These are phyloP conservation scores for Pseudopleuronectes americanus DNA, from an alignment of 2,797 vertebrate species.

Conservation along the genomic window DNA sequence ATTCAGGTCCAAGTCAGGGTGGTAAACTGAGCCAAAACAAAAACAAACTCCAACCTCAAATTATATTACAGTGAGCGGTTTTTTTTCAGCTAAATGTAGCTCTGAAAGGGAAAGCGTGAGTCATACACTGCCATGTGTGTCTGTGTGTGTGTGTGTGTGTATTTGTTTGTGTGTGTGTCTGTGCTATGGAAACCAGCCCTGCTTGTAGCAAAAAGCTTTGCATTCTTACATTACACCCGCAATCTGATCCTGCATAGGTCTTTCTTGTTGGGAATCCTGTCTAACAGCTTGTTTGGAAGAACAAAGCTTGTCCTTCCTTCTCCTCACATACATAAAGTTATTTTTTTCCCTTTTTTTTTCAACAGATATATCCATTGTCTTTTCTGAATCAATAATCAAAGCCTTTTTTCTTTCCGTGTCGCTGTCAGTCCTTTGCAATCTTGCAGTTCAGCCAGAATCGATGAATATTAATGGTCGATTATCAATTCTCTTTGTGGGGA, in stretches of 20 bases:
- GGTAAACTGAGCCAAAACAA: conserved; percentile 10
- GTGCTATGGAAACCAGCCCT: conserved; percentile 20
- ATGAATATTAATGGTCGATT: conserved; percentile 82
- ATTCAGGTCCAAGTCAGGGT: not conserved
- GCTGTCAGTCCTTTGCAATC: conserved; percentile 70
- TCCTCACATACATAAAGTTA: conserved; percentile 26
- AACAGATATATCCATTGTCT: conserved; percentile 65
- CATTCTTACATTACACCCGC: conserved; percentile 28
- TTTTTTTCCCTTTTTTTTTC: conserved; percentile 20
- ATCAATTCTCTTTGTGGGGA: conserved; percentile 76
- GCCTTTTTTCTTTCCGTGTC: conserved; percentile 52
- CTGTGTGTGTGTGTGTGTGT: conserved; percentile 29
- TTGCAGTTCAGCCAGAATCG: conserved; percentile 58
- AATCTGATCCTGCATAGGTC: conserved; percentile 36
- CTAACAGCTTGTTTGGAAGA: conserved; percentile 65
- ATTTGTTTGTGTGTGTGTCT: not conserved
- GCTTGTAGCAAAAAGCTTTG: conserved; percentile 32
- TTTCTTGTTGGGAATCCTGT: conserved; percentile 60
- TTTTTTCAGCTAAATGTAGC: not conserved
- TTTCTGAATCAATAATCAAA: conserved; percentile 82
- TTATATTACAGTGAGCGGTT: not conserved
- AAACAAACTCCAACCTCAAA: not conserved
- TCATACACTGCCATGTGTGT: not conserved
- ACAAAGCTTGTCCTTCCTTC: conserved; percentile 53
- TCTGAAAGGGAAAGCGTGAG: conserved; percentile 26